Base-by-base conservation (phyloP, 2,113 vertebrate genomes). In the Nannobrachium achirus region DNA sequence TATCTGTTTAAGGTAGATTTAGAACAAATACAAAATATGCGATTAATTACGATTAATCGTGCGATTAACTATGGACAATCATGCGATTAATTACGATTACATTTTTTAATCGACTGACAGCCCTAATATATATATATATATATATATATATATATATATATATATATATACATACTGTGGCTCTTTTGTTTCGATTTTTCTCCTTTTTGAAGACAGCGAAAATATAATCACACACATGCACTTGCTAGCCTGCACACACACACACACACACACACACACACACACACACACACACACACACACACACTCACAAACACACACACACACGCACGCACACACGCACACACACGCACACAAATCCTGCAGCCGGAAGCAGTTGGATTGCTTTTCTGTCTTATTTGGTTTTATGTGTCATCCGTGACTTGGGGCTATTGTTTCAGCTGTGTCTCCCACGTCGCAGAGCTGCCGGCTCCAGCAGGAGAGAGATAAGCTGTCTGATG, bases 371-470 rank as follows among this genome's bases (percentile, higher is more conserved):
- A 42, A 81, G 88, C 73, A 44, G 45, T 69, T 74, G 63, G 71
- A 61, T 63, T 76, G 70, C 74, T 69, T 83, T 82, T 79, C 75
- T 78, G 45, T 79, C 65, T 78, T 73, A 66, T 87, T 86, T 66
- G 79, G 80, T 82, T 78, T 85, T 85, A 85, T 76, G 80, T 84
- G 83, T 86, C 86, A 80, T 68, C 77, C 57, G 13, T 71, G 61
- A 87, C 85, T 88, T 52, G 41, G 75, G 87, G 85, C 81, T 79
- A 65, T 83, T 82, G 40, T 85, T 74, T 73, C 52, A 55, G 41
- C 78, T 82, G 83, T 79, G 75, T 88, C 71, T 69, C 70, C 71
- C 68, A 78, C 74, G 60, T 77, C 51, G 64, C 67, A 63, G 67
- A 75, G 76, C 72, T 73, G 85, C 83, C 82, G 75, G 71, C 73